phyloP scores from a whole-genome alignment of 2,888 invertebrate genomes.

The Metallyticus violacea region DNA sequence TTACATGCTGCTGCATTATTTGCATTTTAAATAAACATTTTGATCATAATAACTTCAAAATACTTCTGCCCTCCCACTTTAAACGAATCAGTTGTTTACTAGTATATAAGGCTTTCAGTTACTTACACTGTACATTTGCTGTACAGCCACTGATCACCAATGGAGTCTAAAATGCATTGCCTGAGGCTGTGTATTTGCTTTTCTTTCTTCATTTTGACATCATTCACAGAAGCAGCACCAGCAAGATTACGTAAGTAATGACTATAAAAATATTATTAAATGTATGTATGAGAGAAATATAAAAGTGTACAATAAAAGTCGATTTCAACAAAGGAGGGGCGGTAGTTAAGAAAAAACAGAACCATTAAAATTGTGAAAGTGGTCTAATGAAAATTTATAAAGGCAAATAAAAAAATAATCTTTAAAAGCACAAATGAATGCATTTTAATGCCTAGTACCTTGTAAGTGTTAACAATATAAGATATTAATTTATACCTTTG shows the following conservation, averaged over 20 bases:
- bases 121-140: neutral
- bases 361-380: no score
- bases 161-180: neutral
- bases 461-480: no score
- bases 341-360: no score
- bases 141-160: neutral
- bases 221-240: neutral
- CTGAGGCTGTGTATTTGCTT: neutral
- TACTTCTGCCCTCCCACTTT: neutral
- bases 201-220: neutral
- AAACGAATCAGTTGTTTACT: neutral
- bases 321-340: no score
- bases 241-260: neutral
- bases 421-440: no score
- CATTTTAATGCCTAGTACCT: no score
- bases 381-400: no score
- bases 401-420: no score
- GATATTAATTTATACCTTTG: no score
- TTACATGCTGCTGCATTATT: neutral
- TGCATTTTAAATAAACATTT: neutral
- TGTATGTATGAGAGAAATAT: no score
- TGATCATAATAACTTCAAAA: neutral
- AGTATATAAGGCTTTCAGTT: neutral
- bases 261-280: neutral
- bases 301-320: no score